Evolutionary conservation across 2,113 vertebrate species (phyloP).

Genomic region (Rafetus swinhoei): DNA sequence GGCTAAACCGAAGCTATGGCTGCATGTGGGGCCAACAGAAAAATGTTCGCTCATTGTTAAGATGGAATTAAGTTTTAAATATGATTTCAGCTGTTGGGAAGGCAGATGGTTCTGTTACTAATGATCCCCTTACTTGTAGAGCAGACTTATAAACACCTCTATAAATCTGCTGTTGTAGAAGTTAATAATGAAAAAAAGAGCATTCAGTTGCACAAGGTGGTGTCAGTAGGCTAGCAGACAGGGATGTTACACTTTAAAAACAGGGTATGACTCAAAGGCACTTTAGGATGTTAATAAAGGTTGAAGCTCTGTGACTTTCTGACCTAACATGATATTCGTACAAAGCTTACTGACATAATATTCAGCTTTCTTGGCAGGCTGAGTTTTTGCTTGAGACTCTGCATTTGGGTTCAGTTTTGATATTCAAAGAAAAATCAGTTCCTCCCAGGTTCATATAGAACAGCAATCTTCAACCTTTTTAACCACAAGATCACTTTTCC

Average conservation of each 20-base stretch:
- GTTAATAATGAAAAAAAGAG: background rate
- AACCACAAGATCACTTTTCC: too few species aligned
- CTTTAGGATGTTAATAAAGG: conserved; percentile 33
- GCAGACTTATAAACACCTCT: conserved; percentile 38
- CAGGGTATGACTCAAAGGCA: conserved; percentile 13
- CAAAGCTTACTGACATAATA: background rate
- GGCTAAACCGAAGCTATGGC: conserved; percentile 23
- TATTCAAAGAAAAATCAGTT: conserved; percentile 30
- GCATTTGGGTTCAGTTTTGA: background rate
- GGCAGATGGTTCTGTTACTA: conserved; percentile 38
- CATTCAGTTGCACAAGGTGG: background rate
- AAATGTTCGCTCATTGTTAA: background rate
- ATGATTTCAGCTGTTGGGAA: conserved; percentile 37
- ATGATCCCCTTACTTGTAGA: conserved; percentile 23
- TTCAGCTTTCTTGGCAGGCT: background rate
- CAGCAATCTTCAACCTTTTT: too few species aligned
- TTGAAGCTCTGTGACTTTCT: conserved; percentile 13
- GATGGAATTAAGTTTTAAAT: conserved; percentile 8
- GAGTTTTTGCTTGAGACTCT: background rate
- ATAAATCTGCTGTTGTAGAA: conserved; percentile 26
- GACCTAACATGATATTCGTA: background rate
- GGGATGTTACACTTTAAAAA: background rate
- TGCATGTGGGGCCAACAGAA: conserved; percentile 2
- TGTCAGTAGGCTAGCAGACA: conserved; percentile 24
- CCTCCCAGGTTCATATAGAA: background rate